Base-by-base conservation (phyloP, 1,140 invertebrate genomes). In the Trichonephila inaurata region DNA sequence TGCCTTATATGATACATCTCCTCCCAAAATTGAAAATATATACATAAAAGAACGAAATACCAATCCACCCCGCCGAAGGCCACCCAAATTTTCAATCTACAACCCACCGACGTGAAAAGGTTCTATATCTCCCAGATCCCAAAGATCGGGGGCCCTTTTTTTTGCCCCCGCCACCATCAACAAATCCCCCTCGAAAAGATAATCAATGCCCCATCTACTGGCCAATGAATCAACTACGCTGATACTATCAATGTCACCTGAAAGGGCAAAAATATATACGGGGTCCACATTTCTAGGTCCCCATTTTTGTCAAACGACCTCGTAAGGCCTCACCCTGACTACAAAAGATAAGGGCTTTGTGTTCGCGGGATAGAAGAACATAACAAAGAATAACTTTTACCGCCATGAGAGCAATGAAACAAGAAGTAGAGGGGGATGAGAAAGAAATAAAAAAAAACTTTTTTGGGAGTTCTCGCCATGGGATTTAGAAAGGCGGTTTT, bases 351-450 rank as follows among this genome's bases (percentile, higher is more conserved):
- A 85, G 83, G 58, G 83, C 83, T 85, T 85, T 85, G 83, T 85
- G 83, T 85, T 60, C 83, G 83, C 10, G 40, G 51, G 51, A 51
- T 51, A 51, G 40, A 24, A 28, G 83, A 89, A 77, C 66, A 89
- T 44, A 51, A 89, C 88, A 89, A 89, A 89, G 64, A 89, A 89
- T 89, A 89, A 89, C 88, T 69, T 72, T 89, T 72, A 69, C 88
- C 62, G 62, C 66, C 66, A 58, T 77, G 58, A 88, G 61, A 88
- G 83, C 33, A 28, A 16, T 19, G 44, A 21, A 58, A 33, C 21
- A 69, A 28, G 64, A 51, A 51, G 7, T 51, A 51, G 51, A 51
- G 10, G 7, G 51, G 51, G n/a, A 69, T 8, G 21, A 12, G 14
- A n/a, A 69, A 51, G 18, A 44, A 89, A 40, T 16, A 16, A 85